Evolutionary conservation across 2,888 invertebrate species (phyloP).

Genomic region (Deroplatys truncata): DNA sequence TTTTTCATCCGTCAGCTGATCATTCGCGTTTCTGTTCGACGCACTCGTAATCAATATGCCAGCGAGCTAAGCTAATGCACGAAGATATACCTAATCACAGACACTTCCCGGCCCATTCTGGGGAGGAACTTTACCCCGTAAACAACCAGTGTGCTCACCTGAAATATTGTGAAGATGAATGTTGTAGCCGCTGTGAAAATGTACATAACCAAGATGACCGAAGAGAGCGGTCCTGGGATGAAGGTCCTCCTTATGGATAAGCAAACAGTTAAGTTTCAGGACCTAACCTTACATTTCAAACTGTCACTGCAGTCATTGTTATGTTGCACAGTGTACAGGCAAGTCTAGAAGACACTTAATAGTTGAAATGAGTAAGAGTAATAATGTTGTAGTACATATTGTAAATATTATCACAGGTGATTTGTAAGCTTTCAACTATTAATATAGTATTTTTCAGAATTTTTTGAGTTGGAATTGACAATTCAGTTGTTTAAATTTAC

Average conservation of each 20-base stretch:
- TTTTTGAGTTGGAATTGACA: no score
- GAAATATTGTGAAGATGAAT: slow-evolving; percentile 66
- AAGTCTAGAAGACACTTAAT: no score
- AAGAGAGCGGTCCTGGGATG: slow-evolving; percentile 97
- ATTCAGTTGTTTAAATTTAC: no score
- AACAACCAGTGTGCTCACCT: neutral
- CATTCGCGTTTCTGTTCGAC: neutral
- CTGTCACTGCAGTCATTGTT: no score
- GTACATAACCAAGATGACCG: slow-evolving; percentile 96
- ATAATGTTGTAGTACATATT: no score
- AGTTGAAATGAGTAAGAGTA: no score
- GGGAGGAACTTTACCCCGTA: neutral
- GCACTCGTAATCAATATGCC: neutral
- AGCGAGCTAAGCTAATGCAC: neutral
- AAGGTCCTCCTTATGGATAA: slow-evolving; percentile 97
- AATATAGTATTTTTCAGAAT: no score
- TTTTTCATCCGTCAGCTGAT: neutral
- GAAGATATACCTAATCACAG: no score
- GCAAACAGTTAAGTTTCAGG: slow-evolving; percentile 70
- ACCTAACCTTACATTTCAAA: neutral
- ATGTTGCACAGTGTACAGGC: no score
- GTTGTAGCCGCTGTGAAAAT: slow-evolving; percentile 86
- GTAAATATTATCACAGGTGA: no score
- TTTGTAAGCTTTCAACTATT: no score
- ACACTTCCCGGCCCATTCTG: no score